A percentile compares a stretch with the other conserved stretches of the same genome.
Evolutionary conservation across 2,797 vertebrate species (phyloP).

Genomic region (Semotilus atromaculatus): DNA sequence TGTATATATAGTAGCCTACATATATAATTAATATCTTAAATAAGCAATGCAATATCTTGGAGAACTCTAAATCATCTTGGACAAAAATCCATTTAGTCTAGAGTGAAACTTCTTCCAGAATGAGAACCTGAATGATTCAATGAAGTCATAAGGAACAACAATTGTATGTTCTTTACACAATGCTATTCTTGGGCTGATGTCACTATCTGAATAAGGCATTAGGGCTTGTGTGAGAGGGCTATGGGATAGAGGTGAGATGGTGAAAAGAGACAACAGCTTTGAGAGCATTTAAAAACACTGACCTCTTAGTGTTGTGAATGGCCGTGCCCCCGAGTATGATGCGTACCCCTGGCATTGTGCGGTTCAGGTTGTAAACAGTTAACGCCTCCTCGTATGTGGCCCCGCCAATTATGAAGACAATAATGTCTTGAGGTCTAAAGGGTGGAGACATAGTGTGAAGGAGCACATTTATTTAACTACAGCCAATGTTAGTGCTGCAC

Average conservation of each 20-base stretch:
- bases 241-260: background rate
- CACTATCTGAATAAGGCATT: conserved; percentile 17
- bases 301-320: conserved; percentile 95
- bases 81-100: background rate
- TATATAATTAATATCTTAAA: background rate
- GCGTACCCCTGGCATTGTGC: conserved; percentile 87
- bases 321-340: conserved; percentile 90
- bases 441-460: background rate
- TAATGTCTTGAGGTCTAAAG: conserved; percentile 91
- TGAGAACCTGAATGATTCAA: background rate
- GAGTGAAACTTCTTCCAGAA: background rate
- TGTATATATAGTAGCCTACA: background rate
- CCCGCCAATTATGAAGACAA: conserved; percentile 92
- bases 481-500: background rate
- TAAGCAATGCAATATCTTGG: background rate
- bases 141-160: background rate
- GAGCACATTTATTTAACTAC: background rate
- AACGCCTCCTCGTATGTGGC: conserved; percentile 93
- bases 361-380: conserved; percentile 92
- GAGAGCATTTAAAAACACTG: conserved; percentile 26
- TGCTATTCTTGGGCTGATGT: conserved; percentile 14
- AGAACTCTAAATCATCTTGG: background rate
- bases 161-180: conserved; percentile 24
- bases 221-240: background rate
- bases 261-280: background rate